Evolutionary conservation across 2,888 invertebrate species (phyloP).

Genomic region (Colletes collaris): DNA sequence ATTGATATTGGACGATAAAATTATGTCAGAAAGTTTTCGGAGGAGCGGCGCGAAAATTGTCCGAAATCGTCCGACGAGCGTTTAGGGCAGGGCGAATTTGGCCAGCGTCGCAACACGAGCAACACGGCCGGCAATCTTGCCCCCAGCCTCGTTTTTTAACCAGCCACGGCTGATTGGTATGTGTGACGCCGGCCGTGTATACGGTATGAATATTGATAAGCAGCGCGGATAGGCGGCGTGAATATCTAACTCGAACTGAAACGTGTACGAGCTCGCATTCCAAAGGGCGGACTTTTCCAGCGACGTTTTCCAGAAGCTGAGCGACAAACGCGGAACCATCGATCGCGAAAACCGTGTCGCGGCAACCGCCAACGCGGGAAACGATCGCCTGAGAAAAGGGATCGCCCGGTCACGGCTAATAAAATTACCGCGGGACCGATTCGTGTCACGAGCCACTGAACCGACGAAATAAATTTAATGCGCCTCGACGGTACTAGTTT

Average conservation of each 20-base stretch:
- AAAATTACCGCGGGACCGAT: conserved; percentile 37
- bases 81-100: conserved; percentile 38
- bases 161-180: conserved; percentile 57
- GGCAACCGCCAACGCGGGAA: conserved; percentile 3
- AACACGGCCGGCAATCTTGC: conserved; percentile 38
- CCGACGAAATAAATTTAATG: conserved; percentile 37
- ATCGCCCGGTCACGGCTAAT: conserved; percentile 26
- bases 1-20: no score
- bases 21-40: background rate
- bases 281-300: conserved; percentile 15
- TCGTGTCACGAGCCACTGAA: conserved; percentile 37
- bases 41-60: conserved; percentile 23
- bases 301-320: conserved; percentile 19
- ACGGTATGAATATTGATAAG: conserved; percentile 68
- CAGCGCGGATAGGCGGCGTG: conserved; percentile 39
- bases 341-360: background rate
- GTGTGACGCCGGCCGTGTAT: conserved; percentile 47
- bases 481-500: background rate
- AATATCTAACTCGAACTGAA: conserved; percentile 46
- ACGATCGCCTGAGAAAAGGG: conserved; percentile 16
- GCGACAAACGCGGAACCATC: conserved; percentile 4
- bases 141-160: conserved; percentile 50
- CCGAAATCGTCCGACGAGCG: conserved; percentile 33
- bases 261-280: conserved; percentile 37
- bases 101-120: conserved; percentile 22